Conservation (phyloP, 1,140 invertebrate genomes). For the Ceratina australensis region DNA sequence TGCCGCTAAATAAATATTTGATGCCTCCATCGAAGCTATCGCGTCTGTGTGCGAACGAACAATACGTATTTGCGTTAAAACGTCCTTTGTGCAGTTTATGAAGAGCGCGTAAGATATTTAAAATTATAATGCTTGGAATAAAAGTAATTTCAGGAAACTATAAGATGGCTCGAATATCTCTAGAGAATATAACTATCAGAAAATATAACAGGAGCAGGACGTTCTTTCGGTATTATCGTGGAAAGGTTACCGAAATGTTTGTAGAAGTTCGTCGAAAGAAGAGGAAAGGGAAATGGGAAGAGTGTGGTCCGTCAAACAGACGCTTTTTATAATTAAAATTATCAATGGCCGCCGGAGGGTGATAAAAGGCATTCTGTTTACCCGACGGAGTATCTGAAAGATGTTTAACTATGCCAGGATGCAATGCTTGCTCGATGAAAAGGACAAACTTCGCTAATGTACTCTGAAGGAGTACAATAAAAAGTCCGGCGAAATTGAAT, state of each 20-base stretch:
- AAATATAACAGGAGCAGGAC: background rate
- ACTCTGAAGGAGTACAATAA: constrained; percentile 39
- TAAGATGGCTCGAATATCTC: background rate
- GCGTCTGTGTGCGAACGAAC: constrained; percentile 21
- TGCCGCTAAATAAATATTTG: constrained; percentile 53
- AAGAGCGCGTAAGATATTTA: background rate
- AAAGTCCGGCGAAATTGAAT: background rate
- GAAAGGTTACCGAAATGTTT: constrained; percentile 29
- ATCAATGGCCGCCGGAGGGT: constrained; percentile 66
- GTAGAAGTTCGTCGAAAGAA: constrained; percentile 6
- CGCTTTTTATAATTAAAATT: constrained; percentile 73
- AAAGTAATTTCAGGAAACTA: background rate
- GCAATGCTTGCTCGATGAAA: constrained; percentile 48
- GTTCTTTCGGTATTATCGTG: constrained; percentile 10
- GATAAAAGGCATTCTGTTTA: constrained; percentile 43
- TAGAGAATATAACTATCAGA: no score
- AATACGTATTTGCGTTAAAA: constrained; percentile 41
- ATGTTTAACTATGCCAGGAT: constrained; percentile 45
- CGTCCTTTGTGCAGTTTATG: constrained; percentile 34
- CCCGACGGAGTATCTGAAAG: constrained; percentile 32
- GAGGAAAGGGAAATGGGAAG: constrained; percentile 2
- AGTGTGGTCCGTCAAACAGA: constrained; percentile 23
- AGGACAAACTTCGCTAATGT: constrained; percentile 49
- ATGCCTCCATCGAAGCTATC: constrained; percentile 41
- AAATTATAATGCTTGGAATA: background rate